A percentile compares a stretch with the other conserved stretches of the same genome.
phyloP scores from a whole-genome alignment of 2,888 invertebrate genomes.

The Acanthacorydalis orientalis region DNA sequence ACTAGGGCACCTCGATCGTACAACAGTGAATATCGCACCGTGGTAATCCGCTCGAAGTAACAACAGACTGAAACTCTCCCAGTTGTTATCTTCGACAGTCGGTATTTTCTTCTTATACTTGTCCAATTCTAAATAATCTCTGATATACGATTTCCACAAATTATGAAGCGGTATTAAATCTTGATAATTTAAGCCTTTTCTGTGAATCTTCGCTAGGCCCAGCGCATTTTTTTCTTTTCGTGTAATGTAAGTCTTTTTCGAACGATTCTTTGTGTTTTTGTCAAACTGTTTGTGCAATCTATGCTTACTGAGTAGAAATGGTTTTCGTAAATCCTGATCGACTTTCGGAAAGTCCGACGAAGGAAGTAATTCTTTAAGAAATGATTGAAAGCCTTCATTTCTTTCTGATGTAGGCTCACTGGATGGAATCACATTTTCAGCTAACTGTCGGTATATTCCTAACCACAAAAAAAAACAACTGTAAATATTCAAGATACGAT shows the following conservation, averaged over 20 bases:
- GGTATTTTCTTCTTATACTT: conserved; percentile 13
- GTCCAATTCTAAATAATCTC: conserved; percentile 34
- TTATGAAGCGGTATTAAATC: conserved; percentile 41
- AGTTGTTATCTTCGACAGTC: conserved; percentile 19
- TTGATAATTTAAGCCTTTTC: conserved; percentile 35
- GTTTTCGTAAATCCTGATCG: background rate
- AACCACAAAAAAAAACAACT: too few species aligned
- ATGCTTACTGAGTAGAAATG: background rate
- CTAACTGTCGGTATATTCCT: too few species aligned
- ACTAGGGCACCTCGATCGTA: conserved; percentile 47
- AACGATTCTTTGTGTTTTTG: background rate
- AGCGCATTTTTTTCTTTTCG: conserved; percentile 36
- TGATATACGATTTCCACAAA: conserved; percentile 51
- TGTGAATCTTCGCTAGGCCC: conserved; percentile 39
- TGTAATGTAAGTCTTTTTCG: conserved; percentile 25
- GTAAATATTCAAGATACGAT: too few species aligned
- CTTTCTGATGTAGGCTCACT: too few species aligned
- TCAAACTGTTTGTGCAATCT: conserved; percentile 17
- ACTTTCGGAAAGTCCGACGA: background rate
- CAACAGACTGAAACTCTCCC: conserved; percentile 34
- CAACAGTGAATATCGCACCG: conserved; percentile 45
- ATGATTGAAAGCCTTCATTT: too few species aligned
- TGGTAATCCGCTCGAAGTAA: conserved; percentile 39
- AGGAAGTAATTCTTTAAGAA: too few species aligned
- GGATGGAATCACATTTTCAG: too few species aligned